Evolutionary conservation across 2,797 vertebrate genomes (phyloP).

Genomic region (Chaetodon trifasciatus): DNA sequence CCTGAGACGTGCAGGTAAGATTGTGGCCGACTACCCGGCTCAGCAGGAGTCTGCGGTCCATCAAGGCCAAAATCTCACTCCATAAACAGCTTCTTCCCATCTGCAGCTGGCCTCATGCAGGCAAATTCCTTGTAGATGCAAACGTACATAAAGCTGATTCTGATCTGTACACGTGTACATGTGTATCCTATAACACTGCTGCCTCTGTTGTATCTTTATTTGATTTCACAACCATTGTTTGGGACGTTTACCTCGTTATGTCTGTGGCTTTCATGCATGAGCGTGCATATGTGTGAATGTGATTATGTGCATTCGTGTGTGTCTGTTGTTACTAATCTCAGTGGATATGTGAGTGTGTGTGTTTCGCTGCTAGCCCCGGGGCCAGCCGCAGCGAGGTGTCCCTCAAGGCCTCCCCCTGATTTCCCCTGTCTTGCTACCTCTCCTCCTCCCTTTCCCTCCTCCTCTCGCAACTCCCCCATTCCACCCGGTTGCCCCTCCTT

Average conservation of each 20-base stretch:
- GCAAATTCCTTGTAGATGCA: too few relatives aligned
- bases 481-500: conserved; percentile 66
- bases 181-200: not conserved
- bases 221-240: conserved; percentile 56
- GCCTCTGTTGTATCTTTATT: conserved; percentile 40
- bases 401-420: conserved; percentile 54
- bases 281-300: conserved; percentile 65
- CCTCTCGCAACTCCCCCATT: not conserved
- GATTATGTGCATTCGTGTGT: conserved; percentile 66
- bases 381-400: conserved; percentile 55
- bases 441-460: conserved; percentile 25
- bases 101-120: too few relatives aligned
- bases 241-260: conserved; percentile 72
- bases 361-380: conserved; percentile 56
- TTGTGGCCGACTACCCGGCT: too few relatives aligned
- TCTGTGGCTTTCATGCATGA: conserved; percentile 73
- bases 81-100: too few relatives aligned
- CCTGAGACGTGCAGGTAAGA: too few relatives aligned
- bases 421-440: conserved; percentile 53
- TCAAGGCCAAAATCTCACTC: too few relatives aligned
- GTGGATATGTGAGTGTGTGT: conserved; percentile 55
- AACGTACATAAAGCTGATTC: too few relatives aligned
- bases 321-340: conserved; percentile 69
- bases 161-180: conserved; percentile 11
- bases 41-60: too few relatives aligned